Evolutionary conservation across 2,797 vertebrate genomes (phyloP).

Genomic region (Schizopygopsis pylzovi): DNA sequence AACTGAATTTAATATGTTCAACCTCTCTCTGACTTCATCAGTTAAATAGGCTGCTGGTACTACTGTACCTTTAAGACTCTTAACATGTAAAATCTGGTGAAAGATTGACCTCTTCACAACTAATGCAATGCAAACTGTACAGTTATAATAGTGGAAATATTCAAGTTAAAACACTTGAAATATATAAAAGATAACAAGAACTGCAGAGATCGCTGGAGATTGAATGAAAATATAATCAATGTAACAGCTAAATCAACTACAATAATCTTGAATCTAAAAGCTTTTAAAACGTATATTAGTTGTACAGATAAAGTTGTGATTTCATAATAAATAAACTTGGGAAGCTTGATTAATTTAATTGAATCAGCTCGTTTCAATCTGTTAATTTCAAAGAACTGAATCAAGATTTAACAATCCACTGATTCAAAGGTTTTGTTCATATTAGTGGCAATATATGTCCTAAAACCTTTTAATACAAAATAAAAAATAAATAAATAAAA

Average conservation of each 20-base stretch:
- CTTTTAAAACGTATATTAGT: neutral
- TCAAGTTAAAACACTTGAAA: neutral
- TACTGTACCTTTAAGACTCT: neutral
- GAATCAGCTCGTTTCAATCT: neutral
- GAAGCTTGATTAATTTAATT: neutral
- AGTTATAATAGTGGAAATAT: neutral
- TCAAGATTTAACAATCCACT: neutral
- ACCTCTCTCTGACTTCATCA: neutral
- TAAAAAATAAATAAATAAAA: neutral
- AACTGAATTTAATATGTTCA: neutral
- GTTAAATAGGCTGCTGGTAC: neutral
- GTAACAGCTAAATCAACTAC: neutral
- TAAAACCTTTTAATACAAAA: neutral
- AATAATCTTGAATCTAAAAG: neutral
- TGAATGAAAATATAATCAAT: neutral
- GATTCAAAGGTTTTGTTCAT: neutral
- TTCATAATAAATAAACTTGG: neutral
- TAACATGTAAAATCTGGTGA: neutral
- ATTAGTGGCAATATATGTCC: neutral
- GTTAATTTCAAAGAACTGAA: neutral
- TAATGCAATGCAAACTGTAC: neutral
- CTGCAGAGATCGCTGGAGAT: neutral
- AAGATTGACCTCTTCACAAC: neutral
- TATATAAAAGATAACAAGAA: neutral
- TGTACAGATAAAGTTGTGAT: neutral